Evolutionary conservation across 2,888 invertebrate species (phyloP).

Genomic region (Sinohyriopsis cumingii): DNA sequence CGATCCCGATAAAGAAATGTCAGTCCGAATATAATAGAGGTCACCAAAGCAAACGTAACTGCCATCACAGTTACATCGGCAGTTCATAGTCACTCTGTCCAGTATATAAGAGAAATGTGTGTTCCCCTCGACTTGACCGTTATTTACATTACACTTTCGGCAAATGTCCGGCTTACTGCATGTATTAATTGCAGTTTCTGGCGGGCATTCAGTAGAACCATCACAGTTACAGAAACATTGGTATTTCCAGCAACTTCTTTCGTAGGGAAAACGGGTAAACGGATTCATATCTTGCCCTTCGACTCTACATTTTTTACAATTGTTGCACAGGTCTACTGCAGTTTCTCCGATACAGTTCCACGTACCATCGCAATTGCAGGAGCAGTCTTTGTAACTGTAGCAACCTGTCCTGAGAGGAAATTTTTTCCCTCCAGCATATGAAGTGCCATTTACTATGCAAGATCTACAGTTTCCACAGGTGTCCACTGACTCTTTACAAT

Average conservation of each 20-base stretch:
- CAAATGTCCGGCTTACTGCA: constrained; percentile 36
- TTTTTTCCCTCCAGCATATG: constrained; percentile 36
- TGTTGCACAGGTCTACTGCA: constrained; percentile 38
- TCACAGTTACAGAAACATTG: constrained; percentile 61
- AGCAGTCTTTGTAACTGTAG: constrained; percentile 35
- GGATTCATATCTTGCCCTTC: constrained; percentile 40
- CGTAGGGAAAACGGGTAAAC: constrained; percentile 35
- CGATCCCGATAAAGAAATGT: constrained; percentile 26
- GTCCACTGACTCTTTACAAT: constrained; percentile 23
- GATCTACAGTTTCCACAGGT: constrained; percentile 32
- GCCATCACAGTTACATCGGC: constrained; percentile 45
- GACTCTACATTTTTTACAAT: constrained; percentile 50
- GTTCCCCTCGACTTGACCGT: constrained; percentile 36
- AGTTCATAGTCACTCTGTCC: constrained; percentile 31
- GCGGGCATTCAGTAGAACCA: constrained; percentile 53
- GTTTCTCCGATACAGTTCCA: constrained; percentile 34
- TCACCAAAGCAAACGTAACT: constrained; percentile 24
- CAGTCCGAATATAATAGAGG: constrained; percentile 25
- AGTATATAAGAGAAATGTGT: constrained; percentile 40
- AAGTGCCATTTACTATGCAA: constrained; percentile 21
- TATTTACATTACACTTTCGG: constrained; percentile 44
- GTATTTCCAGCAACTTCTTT: constrained; percentile 36
- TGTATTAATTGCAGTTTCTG: constrained; percentile 23
- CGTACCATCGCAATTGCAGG: constrained; percentile 45
- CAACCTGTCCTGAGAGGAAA: constrained; percentile 47